These are phyloP conservation scores for Eurois occulta DNA, from an alignment of 2,888 invertebrate genomes.

Conservation along the genomic window DNA sequence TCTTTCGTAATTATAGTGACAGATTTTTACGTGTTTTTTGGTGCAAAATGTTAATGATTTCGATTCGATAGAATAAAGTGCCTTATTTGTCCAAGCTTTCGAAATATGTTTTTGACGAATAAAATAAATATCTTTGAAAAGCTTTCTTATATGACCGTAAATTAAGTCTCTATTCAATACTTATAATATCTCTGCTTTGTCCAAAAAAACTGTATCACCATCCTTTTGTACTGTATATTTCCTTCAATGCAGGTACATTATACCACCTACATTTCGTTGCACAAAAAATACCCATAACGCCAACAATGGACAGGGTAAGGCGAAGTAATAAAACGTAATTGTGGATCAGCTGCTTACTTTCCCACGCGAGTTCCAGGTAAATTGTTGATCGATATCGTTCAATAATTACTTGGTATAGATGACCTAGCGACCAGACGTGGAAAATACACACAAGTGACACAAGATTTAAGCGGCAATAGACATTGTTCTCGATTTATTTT, in stretches of 20 bases:
- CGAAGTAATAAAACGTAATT: conserved; percentile 38
- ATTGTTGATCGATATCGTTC: conserved; percentile 43
- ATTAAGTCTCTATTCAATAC: not conserved
- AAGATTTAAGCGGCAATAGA: not conserved
- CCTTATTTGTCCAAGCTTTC: not conserved
- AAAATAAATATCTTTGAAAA: not conserved
- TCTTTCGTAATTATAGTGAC: conserved; percentile 25
- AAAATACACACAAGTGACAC: not conserved
- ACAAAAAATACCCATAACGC: conserved; percentile 23
- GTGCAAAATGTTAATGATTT: not conserved
- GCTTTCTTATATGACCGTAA: not conserved
- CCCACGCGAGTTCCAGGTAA: conserved; percentile 30
- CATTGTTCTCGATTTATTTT: not conserved
- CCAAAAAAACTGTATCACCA: not conserved
- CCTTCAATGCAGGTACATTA: not conserved
- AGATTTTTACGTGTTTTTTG: conserved; percentile 6
- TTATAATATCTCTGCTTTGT: not conserved
- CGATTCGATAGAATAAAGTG: not conserved
- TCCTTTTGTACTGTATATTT: not conserved
- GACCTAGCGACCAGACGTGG: conserved; percentile 18
- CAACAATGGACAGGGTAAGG: conserved; percentile 24
- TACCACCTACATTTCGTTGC: conserved; percentile 1
- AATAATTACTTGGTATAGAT: conserved; percentile 14
- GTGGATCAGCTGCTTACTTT: conserved; percentile 51
- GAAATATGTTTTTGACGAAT: not conserved